Base-by-base conservation (phyloP, 2,113 vertebrate genomes). In the Lipophrys pholis region DNA sequence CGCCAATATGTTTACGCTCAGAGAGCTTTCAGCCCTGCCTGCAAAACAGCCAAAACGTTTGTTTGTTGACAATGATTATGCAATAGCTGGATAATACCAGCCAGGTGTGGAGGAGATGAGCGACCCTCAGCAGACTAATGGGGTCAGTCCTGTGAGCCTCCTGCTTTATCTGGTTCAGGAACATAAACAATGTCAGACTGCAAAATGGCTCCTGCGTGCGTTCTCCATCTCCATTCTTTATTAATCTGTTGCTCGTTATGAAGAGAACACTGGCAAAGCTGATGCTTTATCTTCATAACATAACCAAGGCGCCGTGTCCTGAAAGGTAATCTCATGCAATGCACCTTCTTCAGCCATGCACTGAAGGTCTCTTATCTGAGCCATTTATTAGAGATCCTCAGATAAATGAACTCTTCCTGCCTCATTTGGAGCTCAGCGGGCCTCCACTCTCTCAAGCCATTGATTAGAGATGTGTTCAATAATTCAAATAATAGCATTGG, bases 401-500 rank as follows among this genome's bases (percentile, higher is more conserved):
- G 78, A 76, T 60, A 59, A 85, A 82, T 76, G 69, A 71, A 55
- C 17, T 85, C 38, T 17, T 70, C 38, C 69, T 51, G 45, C 75
- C 61, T 72, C 49, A 78, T 82, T 78, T 71, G 41, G 49, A 66
- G 70, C 57, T 64, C 35, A 21, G 71, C 2, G 46, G 51, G 5
- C 64, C 58, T 81, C 64, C 15, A 45, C 39, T 54, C 71, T 35
- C 59, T 60, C 30, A 60, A 53, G 62, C 56, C 73, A 87, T 84
- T 79, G 88, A 89, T 89, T 73, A 62, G 49, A 82, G 17, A 71
- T 52, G 53, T 74, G 82, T 42, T 84, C 80, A 83, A 87, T 87
- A 87, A 86, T 89, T 89, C 69, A 84, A 81, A 84, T 82, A 74
- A 88, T 85, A 64, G 58, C 69, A 69, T 58, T 3, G 50, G 69